Base-by-base conservation (phyloP, 2,797 vertebrate species). In the Picus viridis region DNA sequence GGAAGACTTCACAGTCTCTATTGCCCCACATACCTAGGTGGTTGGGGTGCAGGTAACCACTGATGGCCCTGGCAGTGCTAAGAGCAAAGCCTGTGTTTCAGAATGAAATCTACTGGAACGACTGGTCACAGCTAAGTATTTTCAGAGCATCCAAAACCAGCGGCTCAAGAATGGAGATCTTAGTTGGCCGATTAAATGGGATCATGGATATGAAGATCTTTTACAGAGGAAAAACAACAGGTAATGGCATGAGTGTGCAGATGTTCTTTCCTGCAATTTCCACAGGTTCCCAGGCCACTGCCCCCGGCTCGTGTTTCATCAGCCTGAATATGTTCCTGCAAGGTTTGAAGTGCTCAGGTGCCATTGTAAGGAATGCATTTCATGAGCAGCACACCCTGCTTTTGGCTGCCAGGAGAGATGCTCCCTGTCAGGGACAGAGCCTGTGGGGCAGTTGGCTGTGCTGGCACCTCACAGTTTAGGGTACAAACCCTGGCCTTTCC, bases 201-300 rank as follows among this genome's bases (percentile, higher is more conserved):
- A 98, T 99, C 91, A 99, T 99, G 99, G 99, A 99, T 80, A 98
- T 99, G 89, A 99, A 99, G 96, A 99, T 99, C 95, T 99, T 99
- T 96, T 99, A 99, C 89, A 99, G 98, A 85, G 99, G 99, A 56
- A 99, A 99, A 94, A 98, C 97, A 49, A 97, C 97, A 94, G 99
- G 99, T 99, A 97, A 97, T 49, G 0, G 1, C 3, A 0, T 16
- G 41, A 61, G 27, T 0, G 1, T 53, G 41, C 32, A 54, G 20
- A 3, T 47, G 41, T 3, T 30, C n/a, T 53, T 80, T 24, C 34
- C 29, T 58, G 56, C 2, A 1, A 9, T 72, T 72, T 78, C 51
- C 43, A 30, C 6, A 24, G 49, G 47, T 65, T 63, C 34, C 29
- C 78, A 79, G 39, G 58, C 51, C 15, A 13, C 29, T 51, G 49